A percentile compares a stretch with the other conserved stretches of the same genome.
Evolutionary conservation across 2,888 invertebrate genomes (phyloP).

Genomic region (Coenonympha arcania): DNA sequence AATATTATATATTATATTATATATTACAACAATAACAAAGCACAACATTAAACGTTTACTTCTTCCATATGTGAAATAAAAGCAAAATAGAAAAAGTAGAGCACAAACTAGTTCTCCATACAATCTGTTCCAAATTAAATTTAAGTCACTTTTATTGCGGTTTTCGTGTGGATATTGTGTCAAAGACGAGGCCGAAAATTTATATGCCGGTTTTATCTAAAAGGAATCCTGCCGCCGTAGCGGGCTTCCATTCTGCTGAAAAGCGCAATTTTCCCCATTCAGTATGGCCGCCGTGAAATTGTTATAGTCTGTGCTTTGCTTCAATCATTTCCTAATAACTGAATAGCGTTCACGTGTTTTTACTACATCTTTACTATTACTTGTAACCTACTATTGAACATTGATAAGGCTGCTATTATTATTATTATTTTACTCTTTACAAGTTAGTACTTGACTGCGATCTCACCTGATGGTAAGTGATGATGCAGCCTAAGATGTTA

Average conservation of each 20-base stretch:
- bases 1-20: too few species aligned
- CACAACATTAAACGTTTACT: too few species aligned
- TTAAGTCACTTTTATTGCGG: slow-evolving; percentile 41
- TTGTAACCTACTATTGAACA: slow-evolving; percentile 35
- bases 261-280: slow-evolving; percentile 71
- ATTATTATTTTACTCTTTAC: too few species aligned
- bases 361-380: slow-evolving; percentile 39
- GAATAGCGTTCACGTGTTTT: slow-evolving; percentile 66
- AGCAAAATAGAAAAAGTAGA: neutral
- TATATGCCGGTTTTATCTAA: slow-evolving; percentile 47
- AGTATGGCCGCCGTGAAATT: slow-evolving; percentile 63
- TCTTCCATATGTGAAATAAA: too few species aligned
- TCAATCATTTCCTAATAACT: slow-evolving; percentile 69
- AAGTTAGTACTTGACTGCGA: too few species aligned
- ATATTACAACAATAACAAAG: too few species aligned
- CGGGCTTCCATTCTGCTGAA: slow-evolving; percentile 66
- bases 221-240: slow-evolving; percentile 52
- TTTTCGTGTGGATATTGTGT: slow-evolving; percentile 43
- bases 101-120: neutral
- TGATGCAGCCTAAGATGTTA: too few species aligned
- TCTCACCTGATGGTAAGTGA: too few species aligned
- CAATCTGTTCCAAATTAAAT: slow-evolving; percentile 19
- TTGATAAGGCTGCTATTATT: slow-evolving; percentile 36
- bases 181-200: slow-evolving; percentile 33
- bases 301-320: slow-evolving; percentile 61